These are phyloP conservation scores for Pecten maximus DNA, from an alignment of 2,888 invertebrate species.

Conservation along the genomic window DNA sequence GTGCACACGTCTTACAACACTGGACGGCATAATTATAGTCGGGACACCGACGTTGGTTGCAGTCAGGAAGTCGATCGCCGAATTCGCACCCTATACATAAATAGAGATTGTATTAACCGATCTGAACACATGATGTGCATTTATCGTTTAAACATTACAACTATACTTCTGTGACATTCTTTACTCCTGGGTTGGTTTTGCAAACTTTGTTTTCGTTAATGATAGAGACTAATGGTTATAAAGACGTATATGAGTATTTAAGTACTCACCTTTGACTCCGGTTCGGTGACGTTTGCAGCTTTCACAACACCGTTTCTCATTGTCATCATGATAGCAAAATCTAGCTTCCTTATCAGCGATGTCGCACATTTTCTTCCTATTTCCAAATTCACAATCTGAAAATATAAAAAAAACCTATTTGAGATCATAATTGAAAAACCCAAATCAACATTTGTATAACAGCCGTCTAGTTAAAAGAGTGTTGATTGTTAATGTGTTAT, in stretches of 20 bases:
- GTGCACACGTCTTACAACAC: background rate
- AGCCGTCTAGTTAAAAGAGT: no score
- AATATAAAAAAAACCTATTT: background rate
- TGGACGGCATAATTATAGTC: background rate
- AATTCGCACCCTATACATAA: background rate
- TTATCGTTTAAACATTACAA: no score
- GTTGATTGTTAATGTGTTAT: no score
- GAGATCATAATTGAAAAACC: no score
- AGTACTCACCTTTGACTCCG: background rate
- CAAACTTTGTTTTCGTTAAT: no score
- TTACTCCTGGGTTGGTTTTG: no score
- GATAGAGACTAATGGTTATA: no score
- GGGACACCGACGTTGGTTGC: background rate
- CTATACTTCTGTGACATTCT: no score
- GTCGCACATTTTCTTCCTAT: slow-evolving; percentile 18
- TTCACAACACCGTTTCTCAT: background rate
- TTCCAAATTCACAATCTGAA: slow-evolving; percentile 3
- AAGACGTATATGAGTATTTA: no score
- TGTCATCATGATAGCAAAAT: background rate
- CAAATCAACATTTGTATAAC: no score
- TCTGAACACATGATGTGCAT: no score
- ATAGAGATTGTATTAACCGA: no score
- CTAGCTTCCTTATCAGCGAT: background rate
- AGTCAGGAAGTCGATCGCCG: background rate
- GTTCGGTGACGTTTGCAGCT: background rate